A percentile compares a stretch with the other conserved stretches of the same genome.
These are phyloP conservation scores for Camarhynchus parvulus DNA, from an alignment of 2,113 vertebrate species.

Conservation along the genomic window DNA sequence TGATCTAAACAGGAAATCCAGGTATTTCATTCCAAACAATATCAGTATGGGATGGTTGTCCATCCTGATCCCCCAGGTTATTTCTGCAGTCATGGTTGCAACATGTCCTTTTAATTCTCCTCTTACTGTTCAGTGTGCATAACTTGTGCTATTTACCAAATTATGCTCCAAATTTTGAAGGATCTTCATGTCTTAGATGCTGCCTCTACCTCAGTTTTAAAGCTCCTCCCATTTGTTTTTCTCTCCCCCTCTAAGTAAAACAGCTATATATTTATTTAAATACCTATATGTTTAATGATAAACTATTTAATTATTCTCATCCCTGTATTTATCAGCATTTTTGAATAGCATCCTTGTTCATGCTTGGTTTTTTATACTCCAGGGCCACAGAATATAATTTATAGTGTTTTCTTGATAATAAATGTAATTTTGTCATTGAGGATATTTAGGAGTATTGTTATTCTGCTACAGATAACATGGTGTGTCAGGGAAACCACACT, in stretches of 20 bases:
- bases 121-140: rapidly evolving
- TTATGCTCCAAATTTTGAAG: neutral
- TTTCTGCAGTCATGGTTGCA: neutral
- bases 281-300: rapidly evolving
- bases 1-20: neutral
- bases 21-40: neutral
- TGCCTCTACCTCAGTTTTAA: neutral
- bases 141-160: neutral
- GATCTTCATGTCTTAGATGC: neutral
- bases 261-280: neutral
- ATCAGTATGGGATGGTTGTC: no score
- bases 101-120: neutral
- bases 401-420: neutral
- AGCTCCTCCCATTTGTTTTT: neutral
- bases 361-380: neutral
- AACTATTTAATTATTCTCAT: neutral
- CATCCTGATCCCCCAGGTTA: neutral
- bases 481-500: neutral
- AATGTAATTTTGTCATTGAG: neutral
- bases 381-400: rapidly evolving
- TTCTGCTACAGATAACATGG: neutral
- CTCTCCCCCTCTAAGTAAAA: neutral
- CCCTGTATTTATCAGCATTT: neutral
- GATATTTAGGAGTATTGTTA: neutral
- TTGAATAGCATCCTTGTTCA: neutral